Conservation (phyloP, 2,797 vertebrate genomes). For the Nannoperca australis region DNA sequence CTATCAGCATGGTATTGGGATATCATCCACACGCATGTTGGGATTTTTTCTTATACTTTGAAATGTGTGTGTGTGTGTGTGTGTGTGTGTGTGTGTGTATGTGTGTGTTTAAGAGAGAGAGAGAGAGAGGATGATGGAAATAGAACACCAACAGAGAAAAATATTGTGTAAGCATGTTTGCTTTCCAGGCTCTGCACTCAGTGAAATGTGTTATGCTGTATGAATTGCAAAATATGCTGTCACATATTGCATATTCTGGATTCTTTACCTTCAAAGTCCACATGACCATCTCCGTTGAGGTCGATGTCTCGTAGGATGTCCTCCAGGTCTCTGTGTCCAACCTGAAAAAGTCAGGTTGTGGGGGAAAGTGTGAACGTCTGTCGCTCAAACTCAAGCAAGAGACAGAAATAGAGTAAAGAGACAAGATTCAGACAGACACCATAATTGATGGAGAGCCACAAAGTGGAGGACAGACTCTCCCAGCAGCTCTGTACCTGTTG, state of each 20-base stretch:
- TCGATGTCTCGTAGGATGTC: constrained; percentile 98
- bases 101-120: constrained; percentile 1
- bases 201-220: not conserved
- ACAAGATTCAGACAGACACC: constrained; percentile 23
- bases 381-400: constrained; percentile 10
- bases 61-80: constrained; percentile 20
- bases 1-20: constrained; percentile 47
- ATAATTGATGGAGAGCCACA: constrained; percentile 36
- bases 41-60: constrained; percentile 37
- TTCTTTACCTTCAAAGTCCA: constrained; percentile 96
- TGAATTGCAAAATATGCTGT: not conserved
- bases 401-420: constrained; percentile 5
- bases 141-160: not conserved
- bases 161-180: not conserved
- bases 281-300: constrained; percentile 96
- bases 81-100: constrained; percentile 5
- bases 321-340: constrained; percentile 96
- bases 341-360: constrained; percentile 71
- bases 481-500: constrained; percentile 86
- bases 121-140: not conserved
- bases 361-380: constrained; percentile 15
- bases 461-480: constrained; percentile 14
- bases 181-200: not conserved
- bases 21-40: constrained; percentile 39
- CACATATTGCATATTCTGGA: not conserved